phyloP scores from a whole-genome alignment of 2,113 vertebrate genomes.

The Mastomys natalensis region DNA sequence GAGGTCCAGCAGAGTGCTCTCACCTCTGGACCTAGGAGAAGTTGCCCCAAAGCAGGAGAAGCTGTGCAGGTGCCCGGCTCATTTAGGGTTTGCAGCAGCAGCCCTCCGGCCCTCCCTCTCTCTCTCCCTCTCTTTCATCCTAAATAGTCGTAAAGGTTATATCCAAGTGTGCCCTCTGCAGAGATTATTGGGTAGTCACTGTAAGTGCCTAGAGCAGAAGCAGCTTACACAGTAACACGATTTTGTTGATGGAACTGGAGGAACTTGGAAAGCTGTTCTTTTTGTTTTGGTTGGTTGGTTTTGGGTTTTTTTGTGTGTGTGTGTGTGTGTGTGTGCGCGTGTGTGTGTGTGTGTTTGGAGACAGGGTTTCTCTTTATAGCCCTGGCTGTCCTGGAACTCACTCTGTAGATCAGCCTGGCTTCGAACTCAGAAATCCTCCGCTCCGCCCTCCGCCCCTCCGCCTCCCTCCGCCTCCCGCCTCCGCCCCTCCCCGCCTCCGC shows the following conservation, averaged over 20 bases:
- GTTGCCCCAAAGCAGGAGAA: background rate
- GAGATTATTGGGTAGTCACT: background rate
- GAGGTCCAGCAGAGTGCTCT: background rate
- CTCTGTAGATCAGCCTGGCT: too few species aligned
- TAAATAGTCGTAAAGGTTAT: conserved; percentile 20
- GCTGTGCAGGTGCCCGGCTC: background rate
- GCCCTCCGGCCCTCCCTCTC: background rate
- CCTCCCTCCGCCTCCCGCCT: too few species aligned
- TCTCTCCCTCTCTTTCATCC: too few species aligned
- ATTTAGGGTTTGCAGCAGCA: background rate
- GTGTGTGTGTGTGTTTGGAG: too few species aligned
- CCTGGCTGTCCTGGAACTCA: too few species aligned
- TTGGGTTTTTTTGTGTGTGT: too few species aligned
- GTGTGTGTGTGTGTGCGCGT: too few species aligned
- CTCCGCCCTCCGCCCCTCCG: too few species aligned
- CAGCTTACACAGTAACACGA: background rate
- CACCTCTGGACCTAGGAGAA: background rate
- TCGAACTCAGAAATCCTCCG: too few species aligned
- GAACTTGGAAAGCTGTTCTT: background rate
- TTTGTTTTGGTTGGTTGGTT: too few species aligned
- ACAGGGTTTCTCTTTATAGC: too few species aligned
- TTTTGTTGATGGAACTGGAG: conserved; percentile 26
- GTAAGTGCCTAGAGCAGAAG: background rate
- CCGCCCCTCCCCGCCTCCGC: too few species aligned
- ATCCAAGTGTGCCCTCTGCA: background rate